Percentiles rank a stretch among this genome's conserved stretches.
phyloP scores from a whole-genome alignment of 2,888 invertebrate species.

The Carcina quercana region DNA sequence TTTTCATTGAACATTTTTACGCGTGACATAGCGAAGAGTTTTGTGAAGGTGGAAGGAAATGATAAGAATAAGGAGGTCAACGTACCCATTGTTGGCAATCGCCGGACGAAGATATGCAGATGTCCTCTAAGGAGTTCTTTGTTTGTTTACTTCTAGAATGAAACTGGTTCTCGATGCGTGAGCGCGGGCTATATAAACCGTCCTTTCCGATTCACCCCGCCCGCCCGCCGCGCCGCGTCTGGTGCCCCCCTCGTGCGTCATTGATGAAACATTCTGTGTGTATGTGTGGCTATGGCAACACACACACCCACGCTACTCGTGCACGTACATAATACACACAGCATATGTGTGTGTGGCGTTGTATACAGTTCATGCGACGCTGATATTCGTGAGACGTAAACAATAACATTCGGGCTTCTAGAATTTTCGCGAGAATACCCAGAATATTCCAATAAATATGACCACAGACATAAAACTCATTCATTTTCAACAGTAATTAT shows the following conservation, averaged over 20 bases:
- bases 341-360: conserved; percentile 1
- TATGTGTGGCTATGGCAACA: conserved; percentile 22
- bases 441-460: no score
- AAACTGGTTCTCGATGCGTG: conserved; percentile 50
- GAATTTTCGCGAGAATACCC: no score
- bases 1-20: no score
- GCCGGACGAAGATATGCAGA: conserved; percentile 28
- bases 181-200: conserved; percentile 57
- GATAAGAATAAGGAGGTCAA: conserved; percentile 33
- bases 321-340: not conserved
- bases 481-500: no score
- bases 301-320: conserved; percentile 16
- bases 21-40: no score
- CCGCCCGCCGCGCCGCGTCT: conserved; percentile 17
- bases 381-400: no score
- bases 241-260: conserved; percentile 42
- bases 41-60: no score
- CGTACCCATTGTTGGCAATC: conserved; percentile 52
- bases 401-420: no score
- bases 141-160: conserved; percentile 53
- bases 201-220: conserved; percentile 27
- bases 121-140: conserved; percentile 36
- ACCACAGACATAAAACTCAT: no score
- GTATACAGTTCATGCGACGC: no score
- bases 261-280: conserved; percentile 21